Percentiles rank a stretch among this genome's conserved stretches.
phyloP scores from a whole-genome alignment of 2,113 vertebrate species.

The Balaeniceps rex region DNA sequence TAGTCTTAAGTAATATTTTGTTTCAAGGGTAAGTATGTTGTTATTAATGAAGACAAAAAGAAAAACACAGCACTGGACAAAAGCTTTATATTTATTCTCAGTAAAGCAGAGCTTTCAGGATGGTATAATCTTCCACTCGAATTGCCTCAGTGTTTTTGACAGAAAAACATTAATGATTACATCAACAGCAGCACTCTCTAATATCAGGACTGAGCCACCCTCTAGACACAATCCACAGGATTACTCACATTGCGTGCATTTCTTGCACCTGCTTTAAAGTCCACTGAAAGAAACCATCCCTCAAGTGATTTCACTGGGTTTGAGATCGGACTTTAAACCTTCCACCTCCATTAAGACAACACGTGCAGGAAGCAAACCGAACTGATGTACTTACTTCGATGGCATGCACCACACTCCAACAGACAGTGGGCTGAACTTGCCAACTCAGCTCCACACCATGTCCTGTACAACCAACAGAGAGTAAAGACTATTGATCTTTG shows the following conservation, averaged over 20 bases:
- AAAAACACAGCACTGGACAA: neutral
- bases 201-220: neutral
- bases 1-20: neutral
- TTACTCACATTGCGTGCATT: neutral
- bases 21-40: neutral
- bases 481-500: neutral
- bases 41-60: neutral
- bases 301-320: neutral
- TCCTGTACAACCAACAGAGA: neutral
- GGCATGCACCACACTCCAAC: neutral
- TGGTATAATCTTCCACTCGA: neutral
- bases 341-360: neutral
- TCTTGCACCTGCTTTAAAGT: neutral
- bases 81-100: neutral
- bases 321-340: neutral
- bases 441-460: neutral
- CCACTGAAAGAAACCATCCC: neutral
- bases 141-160: neutral
- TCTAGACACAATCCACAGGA: neutral
- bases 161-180: neutral
- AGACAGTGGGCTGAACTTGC: neutral
- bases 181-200: neutral
- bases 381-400: neutral
- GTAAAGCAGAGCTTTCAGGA: neutral
- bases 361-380: fast-evolving